Evolutionary conservation across 2,888 invertebrate species (phyloP).

Genomic region (Pachydiplax longipennis): DNA sequence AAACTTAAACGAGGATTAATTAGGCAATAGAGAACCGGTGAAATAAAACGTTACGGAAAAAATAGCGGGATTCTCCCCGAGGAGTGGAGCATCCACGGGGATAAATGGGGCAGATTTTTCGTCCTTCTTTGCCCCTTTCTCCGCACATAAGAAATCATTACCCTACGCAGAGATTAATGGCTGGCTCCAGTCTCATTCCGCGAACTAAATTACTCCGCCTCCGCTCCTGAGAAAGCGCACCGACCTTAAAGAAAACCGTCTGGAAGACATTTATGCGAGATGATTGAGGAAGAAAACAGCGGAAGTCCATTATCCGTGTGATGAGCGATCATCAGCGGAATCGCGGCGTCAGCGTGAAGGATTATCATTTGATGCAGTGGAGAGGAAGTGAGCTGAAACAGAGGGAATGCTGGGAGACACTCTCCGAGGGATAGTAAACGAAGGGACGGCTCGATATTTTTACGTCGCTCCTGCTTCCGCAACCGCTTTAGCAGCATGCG

Average conservation of each 20-base stretch:
- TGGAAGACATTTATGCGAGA: background rate
- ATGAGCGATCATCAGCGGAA: slow-evolving; percentile 13
- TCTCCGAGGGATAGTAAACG: too few relatives aligned
- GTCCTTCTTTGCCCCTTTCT: background rate
- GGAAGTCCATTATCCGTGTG: slow-evolving; percentile 17
- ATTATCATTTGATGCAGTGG: background rate
- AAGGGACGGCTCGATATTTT: too few relatives aligned
- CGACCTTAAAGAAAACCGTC: background rate
- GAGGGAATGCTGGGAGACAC: too few relatives aligned
- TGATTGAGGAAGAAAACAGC: slow-evolving; percentile 11
- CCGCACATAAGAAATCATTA: background rate
- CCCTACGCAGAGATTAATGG: background rate
- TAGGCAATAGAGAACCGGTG: too few relatives aligned
- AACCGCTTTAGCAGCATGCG: too few relatives aligned
- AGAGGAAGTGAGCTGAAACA: background rate
- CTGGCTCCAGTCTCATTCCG: background rate
- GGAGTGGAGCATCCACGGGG: too few relatives aligned
- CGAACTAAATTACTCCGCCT: background rate
- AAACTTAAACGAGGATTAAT: too few relatives aligned
- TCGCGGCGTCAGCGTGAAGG: background rate
- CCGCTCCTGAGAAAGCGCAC: background rate
- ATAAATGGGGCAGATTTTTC: background rate
- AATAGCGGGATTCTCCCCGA: too few relatives aligned
- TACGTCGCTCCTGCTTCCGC: too few relatives aligned
- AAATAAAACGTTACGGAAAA: too few relatives aligned